Evolutionary conservation across 2,113 vertebrate genomes (phyloP), one percentile per base, ranked within the genome.

Genomic region (Silurus meridionalis): DNA sequence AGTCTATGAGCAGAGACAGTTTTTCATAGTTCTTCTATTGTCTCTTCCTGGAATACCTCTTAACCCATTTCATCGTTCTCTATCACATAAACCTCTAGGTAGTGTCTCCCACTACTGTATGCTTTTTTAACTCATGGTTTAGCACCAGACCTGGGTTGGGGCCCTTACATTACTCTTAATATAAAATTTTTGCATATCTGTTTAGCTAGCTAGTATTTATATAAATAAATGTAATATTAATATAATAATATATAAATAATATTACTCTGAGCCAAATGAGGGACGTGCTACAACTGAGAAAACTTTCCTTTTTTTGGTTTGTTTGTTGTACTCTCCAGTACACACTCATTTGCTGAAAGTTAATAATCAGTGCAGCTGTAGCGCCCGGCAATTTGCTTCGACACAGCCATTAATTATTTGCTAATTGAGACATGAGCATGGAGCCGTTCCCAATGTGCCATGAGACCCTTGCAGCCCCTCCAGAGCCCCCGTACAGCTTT

Each of bases 341-440:
- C 85, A 83, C 85, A 89, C 82, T 82, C 85, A 55, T 90, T 90
- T 90, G 86, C 85, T 89, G 80, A 89, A 90, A 89, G 91, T 91
- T 91, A 89, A 92, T 92, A 92, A 91, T 80, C 86, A 91, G 90
- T 87, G 71, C 88, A 83, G 90, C 90, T 90, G 85, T 87, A 86
- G 91, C 88, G 90, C 91, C 90, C 89, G 67, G 91, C 89, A 90
- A 91, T 92, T 91, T 89, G 89, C 90, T 91, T 88, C 88, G 90
- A 91, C 90, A 92, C 91, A 89, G 69, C 86, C 89, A 92, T 92
- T 92, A 92, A 91, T 91, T 91, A 92, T 88, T 88, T 87, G 87
- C 90, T 92, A 92, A 92, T 91, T 92, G 91, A 92, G 91, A 92
- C 90, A 91, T 89, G 90, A 91, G 88, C 90, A 83, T 85, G 52